Conservation (phyloP, 2,888 invertebrate species). For the Agrochola macilenta region DNA sequence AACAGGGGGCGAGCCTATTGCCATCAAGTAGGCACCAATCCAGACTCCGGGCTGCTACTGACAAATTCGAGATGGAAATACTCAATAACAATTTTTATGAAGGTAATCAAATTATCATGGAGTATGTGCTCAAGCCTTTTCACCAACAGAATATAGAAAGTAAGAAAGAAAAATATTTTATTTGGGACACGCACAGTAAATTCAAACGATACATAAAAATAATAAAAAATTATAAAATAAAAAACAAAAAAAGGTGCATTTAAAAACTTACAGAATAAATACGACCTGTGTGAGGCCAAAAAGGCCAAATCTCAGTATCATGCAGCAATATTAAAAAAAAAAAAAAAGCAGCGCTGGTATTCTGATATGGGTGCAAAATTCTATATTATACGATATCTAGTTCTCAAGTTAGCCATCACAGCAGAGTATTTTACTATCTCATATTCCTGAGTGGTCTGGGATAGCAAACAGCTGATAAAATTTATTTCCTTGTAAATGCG, state of each 20-base stretch:
- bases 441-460: constrained; percentile 27
- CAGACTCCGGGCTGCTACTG: neutral
- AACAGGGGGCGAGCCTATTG: neutral
- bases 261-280: too few relatives aligned
- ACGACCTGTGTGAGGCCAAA: too few relatives aligned
- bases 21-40: neutral
- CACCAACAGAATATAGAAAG: too few relatives aligned
- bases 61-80: neutral
- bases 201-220: too few relatives aligned
- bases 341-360: too few relatives aligned
- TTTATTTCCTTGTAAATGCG: constrained; percentile 22
- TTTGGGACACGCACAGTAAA: too few relatives aligned
- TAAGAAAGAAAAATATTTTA: too few relatives aligned
- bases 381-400: neutral
- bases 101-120: neutral
- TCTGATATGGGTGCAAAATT: neutral
- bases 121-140: too few relatives aligned
- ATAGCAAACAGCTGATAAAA: constrained; percentile 15
- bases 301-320: too few relatives aligned
- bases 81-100: neutral
- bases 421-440: constrained; percentile 28
- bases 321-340: too few relatives aligned
- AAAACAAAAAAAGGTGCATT: too few relatives aligned
- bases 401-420: neutral
- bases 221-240: too few relatives aligned